These are phyloP conservation scores for Galaxias olidus DNA, from an alignment of 2,797 vertebrate genomes.

Conservation along the genomic window DNA sequence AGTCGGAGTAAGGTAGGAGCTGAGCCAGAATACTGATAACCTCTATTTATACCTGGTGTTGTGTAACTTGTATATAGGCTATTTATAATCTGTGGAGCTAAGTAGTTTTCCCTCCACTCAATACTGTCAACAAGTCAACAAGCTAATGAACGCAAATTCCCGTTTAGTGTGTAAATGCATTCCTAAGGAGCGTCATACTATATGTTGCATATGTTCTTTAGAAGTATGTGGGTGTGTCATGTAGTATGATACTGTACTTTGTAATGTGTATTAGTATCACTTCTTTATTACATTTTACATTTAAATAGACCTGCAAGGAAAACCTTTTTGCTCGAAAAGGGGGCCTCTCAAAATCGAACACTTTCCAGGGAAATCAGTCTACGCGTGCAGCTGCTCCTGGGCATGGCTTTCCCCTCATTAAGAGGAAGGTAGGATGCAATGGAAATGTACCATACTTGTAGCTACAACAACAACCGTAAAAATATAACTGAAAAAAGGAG, in stretches of 20 bases:
- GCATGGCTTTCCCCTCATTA: slow-evolving; percentile 90
- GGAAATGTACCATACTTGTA: background rate
- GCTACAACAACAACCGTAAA: background rate
- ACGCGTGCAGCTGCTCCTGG: slow-evolving; percentile 79
- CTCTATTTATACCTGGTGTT: background rate
- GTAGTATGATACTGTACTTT: background rate
- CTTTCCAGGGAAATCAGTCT: slow-evolving; percentile 70
- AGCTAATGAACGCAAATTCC: no score
- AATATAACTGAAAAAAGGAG: no score
- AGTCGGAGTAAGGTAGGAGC: slow-evolving; percentile 60
- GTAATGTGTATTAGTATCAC: background rate
- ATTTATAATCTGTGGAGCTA: background rate
- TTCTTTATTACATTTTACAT: background rate
- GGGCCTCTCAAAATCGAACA: slow-evolving; percentile 63
- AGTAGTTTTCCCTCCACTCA: background rate
- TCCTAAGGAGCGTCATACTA: no score
- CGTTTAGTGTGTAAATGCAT: no score
- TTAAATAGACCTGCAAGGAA: slow-evolving; percentile 79
- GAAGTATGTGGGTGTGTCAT: background rate
- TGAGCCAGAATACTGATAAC: background rate
- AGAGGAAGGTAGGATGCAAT: slow-evolving; percentile 82
- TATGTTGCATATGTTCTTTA: no score
- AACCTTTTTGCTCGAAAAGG: slow-evolving; percentile 80
- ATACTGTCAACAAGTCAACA: no score
- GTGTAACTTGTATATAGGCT: background rate